These are phyloP conservation scores for Gallinago jamesoni DNA, from an alignment of 2,113 vertebrate genomes.

Conservation along the genomic window DNA sequence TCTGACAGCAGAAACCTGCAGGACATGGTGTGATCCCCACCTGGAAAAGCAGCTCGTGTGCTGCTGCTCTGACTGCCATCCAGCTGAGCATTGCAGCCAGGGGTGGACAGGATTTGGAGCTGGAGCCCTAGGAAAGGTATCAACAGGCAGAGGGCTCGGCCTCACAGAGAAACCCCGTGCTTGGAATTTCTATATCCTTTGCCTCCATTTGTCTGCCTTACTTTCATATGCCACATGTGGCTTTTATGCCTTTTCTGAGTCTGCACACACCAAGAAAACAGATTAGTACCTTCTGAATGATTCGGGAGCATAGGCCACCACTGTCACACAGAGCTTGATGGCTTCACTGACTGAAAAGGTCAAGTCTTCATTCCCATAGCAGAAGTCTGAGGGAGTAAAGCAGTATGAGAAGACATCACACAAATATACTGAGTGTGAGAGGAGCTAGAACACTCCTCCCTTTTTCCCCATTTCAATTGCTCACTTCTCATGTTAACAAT, in stretches of 20 bases:
- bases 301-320: conserved; percentile 95
- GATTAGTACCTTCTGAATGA: conserved; percentile 90
- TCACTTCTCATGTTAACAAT: neutral
- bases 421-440: neutral
- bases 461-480: neutral
- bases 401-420: neutral
- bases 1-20: neutral
- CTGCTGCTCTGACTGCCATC: neutral
- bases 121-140: neutral
- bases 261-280: neutral
- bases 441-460: neutral
- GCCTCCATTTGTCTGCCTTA: neutral
- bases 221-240: neutral
- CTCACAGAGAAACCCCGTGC: neutral
- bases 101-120: neutral
- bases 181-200: neutral
- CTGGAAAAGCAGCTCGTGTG: neutral
- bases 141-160: neutral
- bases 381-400: conserved; percentile 85
- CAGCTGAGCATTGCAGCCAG: neutral
- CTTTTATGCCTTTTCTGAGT: neutral
- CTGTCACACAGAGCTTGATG: conserved; percentile 97
- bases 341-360: conserved; percentile 95
- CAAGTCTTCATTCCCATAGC: conserved; percentile 96
- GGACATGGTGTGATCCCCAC: neutral